Percentiles rank a stretch among this genome's conserved stretches.
Evolutionary conservation across 1,140 invertebrate species (phyloP).

Genomic region (Cephus cinctus): DNA sequence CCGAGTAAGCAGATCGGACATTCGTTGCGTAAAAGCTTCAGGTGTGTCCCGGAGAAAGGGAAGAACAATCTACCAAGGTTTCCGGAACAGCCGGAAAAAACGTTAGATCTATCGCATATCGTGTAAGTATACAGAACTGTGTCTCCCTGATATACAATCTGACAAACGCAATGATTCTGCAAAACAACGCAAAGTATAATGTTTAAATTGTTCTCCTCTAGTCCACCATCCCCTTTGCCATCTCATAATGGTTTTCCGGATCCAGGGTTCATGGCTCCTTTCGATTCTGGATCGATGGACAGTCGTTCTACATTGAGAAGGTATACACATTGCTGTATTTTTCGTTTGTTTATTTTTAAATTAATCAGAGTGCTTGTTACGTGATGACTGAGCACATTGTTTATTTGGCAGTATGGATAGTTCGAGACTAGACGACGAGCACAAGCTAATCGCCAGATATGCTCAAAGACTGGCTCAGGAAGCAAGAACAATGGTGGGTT

Average conservation of each 20-base stretch:
- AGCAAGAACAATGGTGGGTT: conserved; percentile 77
- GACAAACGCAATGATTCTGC: too few relatives aligned
- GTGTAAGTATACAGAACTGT: conserved; percentile 67
- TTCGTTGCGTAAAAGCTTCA: conserved; percentile 93
- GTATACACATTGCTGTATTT: conserved; percentile 34
- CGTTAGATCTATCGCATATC: conserved; percentile 92
- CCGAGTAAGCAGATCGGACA: conserved; percentile 89
- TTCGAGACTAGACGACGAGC: conserved; percentile 85
- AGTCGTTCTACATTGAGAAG: conserved; percentile 72
- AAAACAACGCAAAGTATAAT: neutral
- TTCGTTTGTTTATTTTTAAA: conserved; percentile 17
- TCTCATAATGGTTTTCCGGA: conserved; percentile 87
- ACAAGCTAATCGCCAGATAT: conserved; percentile 93
- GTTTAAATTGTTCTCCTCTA: conserved; percentile 44
- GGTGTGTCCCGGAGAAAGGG: conserved; percentile 89
- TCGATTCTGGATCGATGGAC: conserved; percentile 79
- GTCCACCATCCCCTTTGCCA: conserved; percentile 82
- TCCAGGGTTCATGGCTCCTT: conserved; percentile 62
- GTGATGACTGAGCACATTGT: too few relatives aligned
- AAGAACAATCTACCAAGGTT: conserved; percentile 80
- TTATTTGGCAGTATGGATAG: conserved; percentile 56
- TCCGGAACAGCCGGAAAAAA: conserved; percentile 90
- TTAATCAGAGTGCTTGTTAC: too few relatives aligned
- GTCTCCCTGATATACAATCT: neutral
- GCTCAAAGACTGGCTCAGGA: conserved; percentile 91